These are phyloP conservation scores for Rhynchopsitta pachyrhyncha DNA, from an alignment of 2,113 vertebrate species.

Conservation along the genomic window DNA sequence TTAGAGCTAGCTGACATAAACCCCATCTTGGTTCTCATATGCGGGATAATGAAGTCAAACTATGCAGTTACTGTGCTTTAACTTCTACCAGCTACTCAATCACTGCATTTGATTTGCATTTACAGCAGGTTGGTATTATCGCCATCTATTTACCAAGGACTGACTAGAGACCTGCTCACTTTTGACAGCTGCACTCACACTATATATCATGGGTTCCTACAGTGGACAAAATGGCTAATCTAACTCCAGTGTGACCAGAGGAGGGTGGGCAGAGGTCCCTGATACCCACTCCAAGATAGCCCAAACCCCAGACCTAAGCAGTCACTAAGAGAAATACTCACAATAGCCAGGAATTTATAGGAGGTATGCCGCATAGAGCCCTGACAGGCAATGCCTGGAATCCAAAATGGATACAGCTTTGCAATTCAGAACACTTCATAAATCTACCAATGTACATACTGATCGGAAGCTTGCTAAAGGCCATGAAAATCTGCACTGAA, in stretches of 20 bases:
- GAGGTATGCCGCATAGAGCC: neutral
- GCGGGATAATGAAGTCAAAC: neutral
- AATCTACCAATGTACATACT: fast-evolving
- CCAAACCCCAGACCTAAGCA: neutral
- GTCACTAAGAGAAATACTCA: neutral
- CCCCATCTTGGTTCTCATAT: neutral
- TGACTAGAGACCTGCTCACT: neutral
- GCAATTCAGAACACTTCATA: neutral
- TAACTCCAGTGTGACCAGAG: fast-evolving
- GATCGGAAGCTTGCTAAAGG: neutral
- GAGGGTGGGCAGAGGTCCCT: neutral
- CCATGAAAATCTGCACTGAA: neutral
- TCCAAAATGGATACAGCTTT: neutral
- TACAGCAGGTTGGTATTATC: neutral
- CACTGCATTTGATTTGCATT: fast-evolving
- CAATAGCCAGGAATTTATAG: neutral
- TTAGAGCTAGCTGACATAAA: neutral
- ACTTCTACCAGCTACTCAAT: neutral
- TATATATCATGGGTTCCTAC: neutral
- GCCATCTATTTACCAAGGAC: fast-evolving
- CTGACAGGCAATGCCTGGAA: neutral
- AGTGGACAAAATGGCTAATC: neutral
- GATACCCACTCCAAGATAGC: neutral
- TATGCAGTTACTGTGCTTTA: neutral
- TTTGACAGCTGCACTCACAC: neutral